phyloP scores from a whole-genome alignment of 2,113 vertebrate species.

The Erythrocercus mccallii region DNA sequence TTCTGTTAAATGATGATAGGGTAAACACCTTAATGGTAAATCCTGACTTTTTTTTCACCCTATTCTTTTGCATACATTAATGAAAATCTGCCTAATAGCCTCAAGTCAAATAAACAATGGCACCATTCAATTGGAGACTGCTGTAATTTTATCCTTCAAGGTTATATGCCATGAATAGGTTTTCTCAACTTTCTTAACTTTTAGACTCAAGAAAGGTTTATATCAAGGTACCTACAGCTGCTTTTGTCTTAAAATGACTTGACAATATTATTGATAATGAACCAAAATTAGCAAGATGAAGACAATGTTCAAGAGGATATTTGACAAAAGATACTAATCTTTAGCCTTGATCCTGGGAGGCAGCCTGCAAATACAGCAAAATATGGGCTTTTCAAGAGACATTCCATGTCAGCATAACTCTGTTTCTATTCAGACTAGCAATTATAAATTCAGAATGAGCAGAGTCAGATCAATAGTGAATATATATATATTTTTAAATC shows the following conservation, averaged over 20 bases:
- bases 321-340: background rate
- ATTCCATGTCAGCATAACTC: background rate
- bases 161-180: background rate
- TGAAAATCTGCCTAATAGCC: background rate
- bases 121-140: background rate
- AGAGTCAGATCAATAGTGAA: background rate
- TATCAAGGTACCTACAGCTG: background rate
- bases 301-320: background rate
- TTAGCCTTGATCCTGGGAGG: background rate
- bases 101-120: background rate
- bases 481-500: background rate
- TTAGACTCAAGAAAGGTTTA: background rate
- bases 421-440: background rate
- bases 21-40: background rate
- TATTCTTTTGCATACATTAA: background rate
- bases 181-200: background rate
- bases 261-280: background rate
- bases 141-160: background rate
- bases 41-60: background rate
- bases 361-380: background rate
- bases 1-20: background rate
- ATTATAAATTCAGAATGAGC: background rate
- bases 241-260: background rate
- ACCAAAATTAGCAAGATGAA: background rate
- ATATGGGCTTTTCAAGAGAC: background rate